Base-by-base conservation (phyloP, 2,888 invertebrate species). In the Cataglyphis rosenhaueri region DNA sequence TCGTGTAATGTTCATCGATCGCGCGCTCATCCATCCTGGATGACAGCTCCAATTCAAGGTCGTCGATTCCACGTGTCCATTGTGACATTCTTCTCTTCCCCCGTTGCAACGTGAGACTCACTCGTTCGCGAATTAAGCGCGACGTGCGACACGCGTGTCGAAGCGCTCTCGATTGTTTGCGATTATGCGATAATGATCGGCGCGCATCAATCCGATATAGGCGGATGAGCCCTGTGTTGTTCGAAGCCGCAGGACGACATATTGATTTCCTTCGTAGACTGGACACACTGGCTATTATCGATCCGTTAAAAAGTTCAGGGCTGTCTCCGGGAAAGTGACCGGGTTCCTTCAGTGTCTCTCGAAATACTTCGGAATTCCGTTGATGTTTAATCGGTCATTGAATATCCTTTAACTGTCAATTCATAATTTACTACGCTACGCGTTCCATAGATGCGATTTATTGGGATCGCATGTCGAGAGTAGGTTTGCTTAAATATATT, bases 281-380 rank as follows among this genome's bases (percentile, higher is more conserved):
- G 92, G 92, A 92, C 92, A 92, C 92, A 92, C 90, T 88, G 89
- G 90, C 85, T 87, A 89, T 92, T 92, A 92, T 93, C 92, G 92
- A 93, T 92, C 92, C 85, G 90, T 81, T 91, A 90, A 92, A 93
- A 93, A 93, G 93, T 93, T 93, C 94, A 93, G 92, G 93, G 93
- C 92, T 93, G 92, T 91, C 91, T 91, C 85, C 83, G 76, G 76
- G 65, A 84, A 84, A 70, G 82, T 82, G 82, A 62, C 62, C 81
- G 74, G 62, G 61, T 18, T 78, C 82, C 61, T 76, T 29, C 66
- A 21, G 25, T 32, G 65, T 75, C 21, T 74, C 68, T 61, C 65
- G 65, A 61, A 59, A 29, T n/a, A 9, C 70, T 21, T 55, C 66
- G 41, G 41, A 38, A 66, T 66, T 21, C 29, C 38, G 35, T 62